Evolutionary conservation across 1,140 invertebrate genomes (phyloP), one percentile per base, ranked within the genome.

Genomic region (Lasaia peninsularis): DNA sequence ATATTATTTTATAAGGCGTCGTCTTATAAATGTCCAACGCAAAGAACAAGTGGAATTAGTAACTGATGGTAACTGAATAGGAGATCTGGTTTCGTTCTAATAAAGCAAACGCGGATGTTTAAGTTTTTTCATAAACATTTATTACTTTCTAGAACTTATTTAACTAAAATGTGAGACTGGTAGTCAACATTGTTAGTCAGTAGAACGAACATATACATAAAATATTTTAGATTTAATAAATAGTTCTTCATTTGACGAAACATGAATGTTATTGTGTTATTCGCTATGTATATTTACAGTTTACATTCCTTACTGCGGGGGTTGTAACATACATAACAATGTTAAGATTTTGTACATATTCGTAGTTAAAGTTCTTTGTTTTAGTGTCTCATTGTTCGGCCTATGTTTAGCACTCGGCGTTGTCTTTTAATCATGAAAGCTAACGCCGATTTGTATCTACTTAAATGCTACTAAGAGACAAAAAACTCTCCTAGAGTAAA

Each of bases 121-220:
- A 70, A 69, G 24, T 28, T 77, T 81, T 81, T 70, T 65, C 71
- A 71, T 71, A 60, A 62, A 62, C 71, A 76, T 80, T 84, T 82
- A 71, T 69, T 83, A 81, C 69, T 75, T 85, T 86, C 76, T 86
- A 85, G 77, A 73, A 83, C 75, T 85, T 79, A 77, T 80, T 79
- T 75, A 69, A 81, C 77, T 86, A 86, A 86, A 83, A 87, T 88
- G 82, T 88, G 82, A 88, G 86, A 88, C 86, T 87, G 86, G 80
- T 88, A 88, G 85, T 84, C 82, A 73, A 83, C 82, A 85, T 88
- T 86, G 75, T 84, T 85, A 88, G 80, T 80, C 80, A 65, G 78
- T 88, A 88, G 85, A 79, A 78, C 68, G 58, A 71, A 75, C 69
- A 70, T 70, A 80, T 85, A 82, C 73, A 80, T 82, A 79, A 75